These are phyloP conservation scores for Oryctes rhinoceros DNA, from an alignment of 1,140 invertebrate species.

Conservation along the genomic window DNA sequence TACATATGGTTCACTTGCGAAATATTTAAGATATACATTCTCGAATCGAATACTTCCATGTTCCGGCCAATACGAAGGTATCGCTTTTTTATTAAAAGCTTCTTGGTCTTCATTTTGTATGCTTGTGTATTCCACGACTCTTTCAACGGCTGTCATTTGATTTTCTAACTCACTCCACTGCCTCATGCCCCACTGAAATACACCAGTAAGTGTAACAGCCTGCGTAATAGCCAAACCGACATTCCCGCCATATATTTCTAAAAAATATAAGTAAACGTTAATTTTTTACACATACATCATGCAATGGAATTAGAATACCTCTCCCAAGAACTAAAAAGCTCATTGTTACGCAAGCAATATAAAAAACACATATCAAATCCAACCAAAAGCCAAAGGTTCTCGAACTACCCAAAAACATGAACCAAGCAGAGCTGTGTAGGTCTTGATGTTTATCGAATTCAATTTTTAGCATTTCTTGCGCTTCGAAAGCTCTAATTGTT, in stretches of 20 bases:
- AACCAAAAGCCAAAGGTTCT: conserved; percentile 79
- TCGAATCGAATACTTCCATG: conserved; percentile 69
- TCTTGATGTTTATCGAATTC: conserved; percentile 86
- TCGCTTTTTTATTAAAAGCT: conserved; percentile 58
- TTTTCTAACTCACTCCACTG: conserved; percentile 79
- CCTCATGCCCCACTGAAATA: conserved; percentile 79
- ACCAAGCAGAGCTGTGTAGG: conserved; percentile 74
- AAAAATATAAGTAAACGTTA: conserved; percentile 59
- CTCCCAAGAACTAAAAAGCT: conserved; percentile 73
- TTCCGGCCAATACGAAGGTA: conserved; percentile 70
- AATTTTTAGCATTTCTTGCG: conserved; percentile 78
- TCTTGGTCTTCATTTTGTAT: conserved; percentile 61
- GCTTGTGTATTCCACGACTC: conserved; percentile 62
- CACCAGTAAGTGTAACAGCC: conserved; percentile 65
- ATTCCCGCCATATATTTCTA: conserved; percentile 60
- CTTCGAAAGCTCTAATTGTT: conserved; percentile 87
- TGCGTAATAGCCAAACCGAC: conserved; percentile 69
- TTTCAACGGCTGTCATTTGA: conserved; percentile 73
- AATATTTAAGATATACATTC: conserved; percentile 66
- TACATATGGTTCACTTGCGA: conserved; percentile 62
- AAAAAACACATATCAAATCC: conserved; percentile 78
- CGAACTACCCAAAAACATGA: conserved; percentile 69
- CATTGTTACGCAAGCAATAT: conserved; percentile 74
- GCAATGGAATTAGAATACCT: conserved; percentile 57
- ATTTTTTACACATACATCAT: neutral